Conservation (phyloP, 2,888 invertebrate species). For the Lepidocyrtinus sp. region DNA sequence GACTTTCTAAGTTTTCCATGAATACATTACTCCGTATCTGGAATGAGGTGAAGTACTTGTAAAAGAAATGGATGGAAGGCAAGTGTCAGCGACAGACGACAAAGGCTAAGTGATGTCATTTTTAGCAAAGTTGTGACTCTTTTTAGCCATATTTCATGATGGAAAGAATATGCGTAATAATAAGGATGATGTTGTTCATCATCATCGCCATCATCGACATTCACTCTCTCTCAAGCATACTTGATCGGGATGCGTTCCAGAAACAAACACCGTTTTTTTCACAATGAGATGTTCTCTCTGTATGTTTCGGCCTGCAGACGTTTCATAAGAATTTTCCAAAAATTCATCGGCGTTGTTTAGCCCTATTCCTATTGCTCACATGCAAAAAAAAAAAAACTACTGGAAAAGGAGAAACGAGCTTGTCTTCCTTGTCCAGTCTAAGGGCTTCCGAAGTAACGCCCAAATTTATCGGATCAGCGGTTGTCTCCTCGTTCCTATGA, state of each 20-base stretch:
- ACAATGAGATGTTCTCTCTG: no score
- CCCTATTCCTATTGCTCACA: no score
- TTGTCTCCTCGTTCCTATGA: constrained; percentile 33
- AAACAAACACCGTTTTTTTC: constrained; percentile 26
- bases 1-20: constrained; percentile 34
- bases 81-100: constrained; percentile 43
- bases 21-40: no score
- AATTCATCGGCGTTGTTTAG: no score
- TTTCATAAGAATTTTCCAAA: no score
- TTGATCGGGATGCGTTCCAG: constrained; percentile 45
- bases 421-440: constrained; percentile 60
- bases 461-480: constrained; percentile 69
- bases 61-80: no score
- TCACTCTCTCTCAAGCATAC: constrained; percentile 41
- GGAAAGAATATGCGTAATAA: background rate
- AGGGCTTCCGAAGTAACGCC: constrained; percentile 69
- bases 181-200: background rate
- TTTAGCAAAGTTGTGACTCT: constrained; percentile 38
- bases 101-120: constrained; percentile 42
- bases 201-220: background rate
- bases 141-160: constrained; percentile 24
- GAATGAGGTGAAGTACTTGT: no score
- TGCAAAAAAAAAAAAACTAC: background rate
- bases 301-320: no score
- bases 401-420: constrained; percentile 20